Conservation (phyloP, 2,797 vertebrate species). For the Onychomys leucogaster region DNA sequence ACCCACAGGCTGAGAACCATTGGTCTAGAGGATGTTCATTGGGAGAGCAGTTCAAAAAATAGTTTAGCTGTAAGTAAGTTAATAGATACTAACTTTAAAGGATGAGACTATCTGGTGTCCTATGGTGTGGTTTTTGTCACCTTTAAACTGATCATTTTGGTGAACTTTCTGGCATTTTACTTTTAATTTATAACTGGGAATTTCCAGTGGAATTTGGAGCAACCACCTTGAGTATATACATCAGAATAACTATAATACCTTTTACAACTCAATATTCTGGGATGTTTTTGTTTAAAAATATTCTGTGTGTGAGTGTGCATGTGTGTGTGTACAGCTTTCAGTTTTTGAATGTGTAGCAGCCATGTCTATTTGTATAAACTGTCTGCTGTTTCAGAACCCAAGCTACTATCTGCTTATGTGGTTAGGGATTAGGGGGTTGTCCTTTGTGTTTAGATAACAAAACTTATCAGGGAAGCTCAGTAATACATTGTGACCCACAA, state of each 20-base stretch:
- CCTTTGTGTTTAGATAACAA: background rate
- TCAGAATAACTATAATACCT: background rate
- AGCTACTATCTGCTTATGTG: background rate
- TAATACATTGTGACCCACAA: background rate
- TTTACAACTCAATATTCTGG: background rate
- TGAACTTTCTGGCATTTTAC: background rate
- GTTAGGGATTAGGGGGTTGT: background rate
- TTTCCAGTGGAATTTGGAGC: conserved; percentile 27
- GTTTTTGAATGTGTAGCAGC: conserved; percentile 15
- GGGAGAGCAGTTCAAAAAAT: background rate
- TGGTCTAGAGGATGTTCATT: background rate
- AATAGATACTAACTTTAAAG: background rate
- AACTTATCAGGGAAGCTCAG: background rate
- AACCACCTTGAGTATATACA: conserved; percentile 11
- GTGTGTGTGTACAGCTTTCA: background rate
- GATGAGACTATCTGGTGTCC: background rate
- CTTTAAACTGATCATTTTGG: conserved; percentile 12
- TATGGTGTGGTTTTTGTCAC: background rate
- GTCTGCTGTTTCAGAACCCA: background rate
- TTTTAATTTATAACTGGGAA: conserved; percentile 17
- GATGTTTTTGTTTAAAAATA: conserved; percentile 6
- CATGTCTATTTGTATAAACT: background rate
- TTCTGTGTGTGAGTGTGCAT: background rate
- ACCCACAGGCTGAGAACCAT: background rate
- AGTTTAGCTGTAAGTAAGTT: conserved; percentile 23